Percentiles rank a stretch among this genome's conserved stretches.
phyloP scores from a whole-genome alignment of 2,888 invertebrate species.

The Pegoplata infirma region DNA sequence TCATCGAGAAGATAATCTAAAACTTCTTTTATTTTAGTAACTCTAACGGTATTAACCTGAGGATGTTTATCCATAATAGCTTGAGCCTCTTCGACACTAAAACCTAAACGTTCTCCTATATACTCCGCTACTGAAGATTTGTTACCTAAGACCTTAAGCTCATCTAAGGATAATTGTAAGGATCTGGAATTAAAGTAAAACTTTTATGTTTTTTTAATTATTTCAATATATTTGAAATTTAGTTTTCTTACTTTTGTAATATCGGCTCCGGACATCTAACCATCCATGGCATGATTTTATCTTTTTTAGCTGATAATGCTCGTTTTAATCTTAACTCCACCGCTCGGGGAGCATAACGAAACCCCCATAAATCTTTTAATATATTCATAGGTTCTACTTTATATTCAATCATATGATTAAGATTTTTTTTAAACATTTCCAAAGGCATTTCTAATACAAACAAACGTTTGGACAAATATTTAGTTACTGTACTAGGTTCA shows the following conservation, averaged over 20 bases:
- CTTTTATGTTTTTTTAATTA: neutral
- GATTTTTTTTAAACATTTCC: slow-evolving; percentile 80
- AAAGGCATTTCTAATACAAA: slow-evolving; percentile 81
- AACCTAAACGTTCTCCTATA: slow-evolving; percentile 80
- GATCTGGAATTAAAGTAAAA: slow-evolving; percentile 70
- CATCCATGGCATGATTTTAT: slow-evolving; percentile 83
- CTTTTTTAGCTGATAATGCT: slow-evolving; percentile 79
- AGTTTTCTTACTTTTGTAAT: slow-evolving; percentile 79
- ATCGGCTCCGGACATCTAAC: slow-evolving; percentile 81
- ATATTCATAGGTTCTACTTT: slow-evolving; percentile 80
- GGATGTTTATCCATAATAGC: slow-evolving; percentile 80
- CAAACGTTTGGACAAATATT: slow-evolving; percentile 79
- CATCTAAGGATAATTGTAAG: slow-evolving; percentile 72
- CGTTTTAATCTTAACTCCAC: slow-evolving; percentile 80
- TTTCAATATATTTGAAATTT: neutral
- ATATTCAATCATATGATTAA: slow-evolving; percentile 80
- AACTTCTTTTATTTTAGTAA: slow-evolving; percentile 81
- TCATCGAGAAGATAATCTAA: slow-evolving; percentile 81
- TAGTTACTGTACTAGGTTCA: slow-evolving; percentile 78
- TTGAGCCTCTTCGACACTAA: slow-evolving; percentile 78
- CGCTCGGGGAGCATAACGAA: slow-evolving; percentile 81
- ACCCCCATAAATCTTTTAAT: slow-evolving; percentile 82
- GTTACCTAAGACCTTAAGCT: slow-evolving; percentile 79
- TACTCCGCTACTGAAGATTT: slow-evolving; percentile 79
- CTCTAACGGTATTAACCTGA: slow-evolving; percentile 80